Evolutionary conservation across 2,797 vertebrate genomes (phyloP), one percentile per base, ranked within the genome.

Genomic region (Mallotus villosus): DNA sequence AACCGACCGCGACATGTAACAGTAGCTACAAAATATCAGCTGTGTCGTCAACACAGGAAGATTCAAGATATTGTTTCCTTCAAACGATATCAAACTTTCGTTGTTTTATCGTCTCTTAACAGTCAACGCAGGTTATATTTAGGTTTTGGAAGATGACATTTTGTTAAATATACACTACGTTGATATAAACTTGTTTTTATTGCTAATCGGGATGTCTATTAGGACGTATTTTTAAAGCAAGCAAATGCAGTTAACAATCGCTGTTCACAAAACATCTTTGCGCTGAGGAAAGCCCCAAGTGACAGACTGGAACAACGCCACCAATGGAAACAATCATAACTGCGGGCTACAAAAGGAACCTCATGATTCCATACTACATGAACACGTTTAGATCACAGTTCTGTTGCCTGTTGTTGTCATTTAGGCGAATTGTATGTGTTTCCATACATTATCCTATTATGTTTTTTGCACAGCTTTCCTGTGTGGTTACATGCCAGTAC

Each of bases 181-280:
- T 34, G 5, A 34, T 6, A 34, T 8, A 51, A 51, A 51, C 49
- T 51, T 0, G 2, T 51, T 14, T n/a, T n/a, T n/a, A 8, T 4
- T 7, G 51, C 51, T 7, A 55, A n/a, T 55, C 17, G 5, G n/a
- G 14, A 14, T 61, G 21, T 27, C 2, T 49, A 19, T 27, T 0
- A 27, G 4, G 27, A 3, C 66, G 8, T n/a, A n/a, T 67, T 71
- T 0, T 2, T 0, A 2, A 41, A 1, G 0, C 2, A 41, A 0
- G 2, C 0, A 2, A 1, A 0, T 29, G 22, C 0, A 64, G 74
- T 84, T 1, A 37, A 41, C 55, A 68, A 83, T 84, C 81, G 25
- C 25, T 41, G 0, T 9, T 21, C 12, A 55, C 14, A 8, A 5
- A 80, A 78, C 27, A 87, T 87, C 85, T 89, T 87, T 81, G 80